Conservation (phyloP, 2,113 vertebrate species). For the Dolichotis patagonum region DNA sequence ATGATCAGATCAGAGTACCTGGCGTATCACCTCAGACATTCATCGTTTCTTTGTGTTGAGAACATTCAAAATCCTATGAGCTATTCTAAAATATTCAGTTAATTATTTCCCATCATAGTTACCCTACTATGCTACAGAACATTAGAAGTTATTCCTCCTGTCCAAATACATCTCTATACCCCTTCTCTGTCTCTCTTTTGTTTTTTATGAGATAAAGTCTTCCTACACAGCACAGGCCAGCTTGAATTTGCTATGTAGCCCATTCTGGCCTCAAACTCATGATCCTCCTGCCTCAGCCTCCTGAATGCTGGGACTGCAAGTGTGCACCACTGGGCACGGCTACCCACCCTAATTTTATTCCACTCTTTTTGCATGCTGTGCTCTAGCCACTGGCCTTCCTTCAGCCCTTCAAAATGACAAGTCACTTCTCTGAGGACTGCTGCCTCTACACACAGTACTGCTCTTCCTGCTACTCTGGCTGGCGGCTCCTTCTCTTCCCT, state of each 20-base stretch:
- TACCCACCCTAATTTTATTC: neutral
- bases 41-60: neutral
- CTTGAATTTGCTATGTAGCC: neutral
- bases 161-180: neutral
- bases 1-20: neutral
- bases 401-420: neutral
- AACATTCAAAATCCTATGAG: neutral
- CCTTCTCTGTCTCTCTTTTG: neutral
- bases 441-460: rapidly evolving
- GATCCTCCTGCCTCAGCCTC: neutral
- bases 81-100: neutral
- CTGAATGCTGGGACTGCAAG: neutral
- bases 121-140: neutral
- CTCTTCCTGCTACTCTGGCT: neutral
- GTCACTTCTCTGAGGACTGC: neutral
- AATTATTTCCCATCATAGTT: neutral
- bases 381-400: neutral
- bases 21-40: neutral
- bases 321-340: neutral
- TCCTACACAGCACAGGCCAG: neutral
- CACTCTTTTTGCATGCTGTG: neutral
- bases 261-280: neutral
- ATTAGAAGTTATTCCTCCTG: neutral
- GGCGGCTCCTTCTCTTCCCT: neutral
- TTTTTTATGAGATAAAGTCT: neutral